Evolutionary conservation across 2,888 invertebrate species (phyloP).

Genomic region (Seira musarum): DNA sequence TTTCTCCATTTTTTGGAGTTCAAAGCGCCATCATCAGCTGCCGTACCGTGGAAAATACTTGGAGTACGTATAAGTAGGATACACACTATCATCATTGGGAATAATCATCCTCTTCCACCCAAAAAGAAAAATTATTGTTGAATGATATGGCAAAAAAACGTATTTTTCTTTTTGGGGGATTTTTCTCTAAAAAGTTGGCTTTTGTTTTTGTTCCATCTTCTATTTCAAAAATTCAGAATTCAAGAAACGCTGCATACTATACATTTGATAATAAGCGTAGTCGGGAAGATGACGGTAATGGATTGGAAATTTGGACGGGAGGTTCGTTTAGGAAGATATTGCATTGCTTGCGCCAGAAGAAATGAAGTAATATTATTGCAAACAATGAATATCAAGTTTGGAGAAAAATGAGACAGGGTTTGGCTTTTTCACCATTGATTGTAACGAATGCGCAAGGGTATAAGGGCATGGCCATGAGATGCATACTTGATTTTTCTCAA

Average conservation of each 20-base stretch:
- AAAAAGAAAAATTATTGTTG: constrained; percentile 34
- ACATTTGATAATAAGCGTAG: no score
- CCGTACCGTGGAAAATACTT: background rate
- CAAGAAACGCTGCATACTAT: no score
- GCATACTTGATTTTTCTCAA: constrained; percentile 45
- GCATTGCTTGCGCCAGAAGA: no score
- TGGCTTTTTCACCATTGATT: constrained; percentile 39
- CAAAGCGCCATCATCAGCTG: constrained; percentile 35
- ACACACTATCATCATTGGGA: background rate
- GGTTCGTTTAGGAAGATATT: no score
- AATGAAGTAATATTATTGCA: constrained; percentile 1
- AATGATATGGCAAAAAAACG: constrained; percentile 38
- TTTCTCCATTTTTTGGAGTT: constrained; percentile 60
- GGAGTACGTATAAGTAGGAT: no score
- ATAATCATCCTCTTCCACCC: constrained; percentile 10
- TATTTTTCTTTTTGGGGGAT: constrained; percentile 45
- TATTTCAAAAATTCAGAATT: constrained; percentile 8
- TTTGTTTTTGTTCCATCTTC: constrained; percentile 51
- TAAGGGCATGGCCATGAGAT: constrained; percentile 50
- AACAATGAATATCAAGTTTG: constrained; percentile 5
- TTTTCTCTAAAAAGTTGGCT: constrained; percentile 55
- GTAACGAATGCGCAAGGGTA: constrained; percentile 47
- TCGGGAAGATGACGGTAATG: no score
- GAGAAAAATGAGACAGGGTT: constrained; percentile 24
- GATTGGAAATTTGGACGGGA: no score